Conservation (phyloP, 2,888 invertebrate species). For the Malachius bipustulatus region DNA sequence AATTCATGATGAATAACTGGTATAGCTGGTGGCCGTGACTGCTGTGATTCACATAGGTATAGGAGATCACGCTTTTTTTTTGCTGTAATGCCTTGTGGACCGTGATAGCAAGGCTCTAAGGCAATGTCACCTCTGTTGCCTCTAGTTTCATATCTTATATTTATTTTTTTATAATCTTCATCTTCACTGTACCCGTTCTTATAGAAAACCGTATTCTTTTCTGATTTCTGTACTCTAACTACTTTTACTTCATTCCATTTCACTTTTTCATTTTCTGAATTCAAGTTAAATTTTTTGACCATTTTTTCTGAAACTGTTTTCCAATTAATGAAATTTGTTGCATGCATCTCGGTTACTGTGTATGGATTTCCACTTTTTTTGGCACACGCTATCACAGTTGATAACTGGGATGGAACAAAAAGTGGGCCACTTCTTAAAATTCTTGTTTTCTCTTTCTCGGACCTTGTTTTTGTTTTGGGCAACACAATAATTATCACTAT, state of each 20-base stretch:
- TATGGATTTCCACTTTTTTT: too few species aligned
- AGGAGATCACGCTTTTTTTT: constrained; percentile 3
- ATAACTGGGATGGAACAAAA: too few species aligned
- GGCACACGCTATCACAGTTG: too few species aligned
- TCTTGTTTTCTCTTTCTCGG: too few species aligned
- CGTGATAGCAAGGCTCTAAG: constrained; percentile 1
- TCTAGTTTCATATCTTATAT: constrained; percentile 2
- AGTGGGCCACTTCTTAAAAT: too few species aligned
- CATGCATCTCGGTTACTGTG: constrained; percentile 1
- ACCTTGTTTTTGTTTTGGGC: too few species aligned
- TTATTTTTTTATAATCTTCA: neutral
- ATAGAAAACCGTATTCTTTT: constrained; percentile 1
- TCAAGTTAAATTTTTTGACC: constrained; percentile 1
- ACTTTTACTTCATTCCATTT: constrained; percentile 2
- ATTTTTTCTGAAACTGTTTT: constrained; percentile 1
- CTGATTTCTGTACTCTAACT: neutral
- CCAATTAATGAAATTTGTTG: neutral
- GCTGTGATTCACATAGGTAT: neutral
- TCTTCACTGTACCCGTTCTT: neutral
- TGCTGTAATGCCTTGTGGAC: constrained; percentile 2
- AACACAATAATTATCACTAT: neutral
- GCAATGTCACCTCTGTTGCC: constrained; percentile 1
- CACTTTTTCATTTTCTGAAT: neutral
- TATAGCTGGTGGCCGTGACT: constrained; percentile 1
- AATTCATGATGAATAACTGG: neutral